These are phyloP conservation scores for Campoplex nolae DNA, from an alignment of 2,888 invertebrate species.

Conservation along the genomic window DNA sequence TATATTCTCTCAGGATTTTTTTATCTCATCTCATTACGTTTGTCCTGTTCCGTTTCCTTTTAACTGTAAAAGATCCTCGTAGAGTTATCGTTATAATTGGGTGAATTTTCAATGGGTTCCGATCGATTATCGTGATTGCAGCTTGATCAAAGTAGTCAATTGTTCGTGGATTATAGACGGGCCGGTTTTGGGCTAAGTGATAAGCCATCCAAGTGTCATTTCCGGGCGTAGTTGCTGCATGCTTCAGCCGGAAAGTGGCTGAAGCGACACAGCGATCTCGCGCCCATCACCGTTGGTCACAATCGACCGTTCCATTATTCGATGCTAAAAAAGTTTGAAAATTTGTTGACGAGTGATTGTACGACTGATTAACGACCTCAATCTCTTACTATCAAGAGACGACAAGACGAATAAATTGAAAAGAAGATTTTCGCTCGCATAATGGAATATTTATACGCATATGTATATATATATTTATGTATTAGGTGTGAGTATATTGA, in stretches of 20 bases:
- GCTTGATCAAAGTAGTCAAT: background rate
- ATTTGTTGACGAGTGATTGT: slow-evolving; percentile 26
- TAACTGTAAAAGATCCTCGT: background rate
- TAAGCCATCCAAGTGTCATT: background rate
- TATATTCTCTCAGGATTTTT: background rate
- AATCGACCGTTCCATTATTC: background rate
- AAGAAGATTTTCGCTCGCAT: background rate
- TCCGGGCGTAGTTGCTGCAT: background rate
- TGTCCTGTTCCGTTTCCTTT: background rate
- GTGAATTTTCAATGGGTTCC: background rate
- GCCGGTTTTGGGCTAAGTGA: background rate
- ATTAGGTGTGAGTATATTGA: slow-evolving; percentile 11
- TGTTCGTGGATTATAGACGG: no score
- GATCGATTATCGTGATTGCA: background rate
- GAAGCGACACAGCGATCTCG: background rate
- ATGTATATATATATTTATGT: no score
- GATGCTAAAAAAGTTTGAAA: slow-evolving; percentile 3
- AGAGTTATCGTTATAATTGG: background rate
- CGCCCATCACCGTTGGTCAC: background rate
- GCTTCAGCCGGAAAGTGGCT: background rate
- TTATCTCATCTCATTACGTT: background rate
- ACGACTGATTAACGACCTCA: slow-evolving; percentile 34
- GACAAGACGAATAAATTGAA: background rate
- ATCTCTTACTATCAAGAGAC: background rate
- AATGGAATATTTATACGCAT: background rate